Evolutionary conservation across 2,113 vertebrate genomes (phyloP), one percentile per base, ranked within the genome.

Genomic region (Meles meles): DNA sequence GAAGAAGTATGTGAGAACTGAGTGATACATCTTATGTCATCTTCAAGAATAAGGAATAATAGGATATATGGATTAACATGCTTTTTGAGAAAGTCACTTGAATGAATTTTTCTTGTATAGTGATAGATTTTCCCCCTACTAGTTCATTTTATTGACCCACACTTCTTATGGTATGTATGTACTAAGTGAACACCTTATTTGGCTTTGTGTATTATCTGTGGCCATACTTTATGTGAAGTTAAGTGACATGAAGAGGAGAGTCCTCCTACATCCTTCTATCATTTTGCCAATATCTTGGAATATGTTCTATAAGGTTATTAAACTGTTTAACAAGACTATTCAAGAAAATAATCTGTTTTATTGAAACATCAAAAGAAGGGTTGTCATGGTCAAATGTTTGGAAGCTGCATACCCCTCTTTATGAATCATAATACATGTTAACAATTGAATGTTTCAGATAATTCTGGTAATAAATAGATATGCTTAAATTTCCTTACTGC

Each of bases 51-150:
- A 69, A 91, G 8, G 2, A 5, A 61, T 59, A 18, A 13, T 29
- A 44, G 37, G 15, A 67, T 34, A 44, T 72, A n/a, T 88, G 65
- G 23, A 52, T 63, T 85, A 94, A 85, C 6, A 59, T 47, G 2
- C 0, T 14, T 34, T 57, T 67, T 61, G 1, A 85, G 7, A 65
- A 90, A 87, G 49, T 3, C 3, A 3, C 9, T 88, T 21, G 1
- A 59, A 42, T 83, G 57, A 0, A 14, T 34, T 72, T 72, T 83
- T 49, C 20, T 93, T 21, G 34, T 55, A 21, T 4, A 49, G 2
- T 83, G 4, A 39, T 42, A 10, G 6, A n/a, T 47, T 37, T 44
- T n/a, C 1, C 5, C 6, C 39, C 18, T 0, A 42, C 0, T 65
- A 0, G 5, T 31, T 59, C 4, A 69, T 55, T 71, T 47, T 18